Evolutionary conservation across 2,888 invertebrate species (phyloP), one percentile per base, ranked within the genome.

Genomic region (Atrina japonica): DNA sequence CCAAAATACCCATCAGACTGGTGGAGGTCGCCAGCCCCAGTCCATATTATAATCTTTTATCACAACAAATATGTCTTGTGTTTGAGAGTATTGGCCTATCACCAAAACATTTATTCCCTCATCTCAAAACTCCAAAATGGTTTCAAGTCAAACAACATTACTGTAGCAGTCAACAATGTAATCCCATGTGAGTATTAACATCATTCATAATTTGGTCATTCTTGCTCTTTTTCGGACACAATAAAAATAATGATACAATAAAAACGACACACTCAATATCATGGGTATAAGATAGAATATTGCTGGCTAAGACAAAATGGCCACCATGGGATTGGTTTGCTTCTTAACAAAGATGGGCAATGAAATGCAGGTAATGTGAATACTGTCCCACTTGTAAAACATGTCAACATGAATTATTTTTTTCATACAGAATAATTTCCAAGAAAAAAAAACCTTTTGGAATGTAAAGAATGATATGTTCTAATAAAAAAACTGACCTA

Each of bases 141-240:
- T 61, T 61, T 49, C 43, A 43, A 43, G 64, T 64, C 64, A 64
- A 53, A 64, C 41, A 52, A 52, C 21, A 43, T 64, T 64, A 64
- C 27, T 40, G 25, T 64, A 25, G n/a, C 45, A 30, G 67, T 61
- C 49, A 41, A 53, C 52, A 53, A 41, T 52, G 18, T 16, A 5
- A 21, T 52, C 67, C 45, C 67, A 9, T 16, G 43, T 47, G 67
- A 35, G 49, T 50, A 53, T 49, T 67, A 29, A 41, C 27, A 27
- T 52, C 30, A 3, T n/a, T 56, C 29, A 67, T 67, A 67, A 60
- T 53, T 29, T 53, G 53, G 67, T 60, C 67, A 60, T 53, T 53
- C 40, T 50, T 67, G 67, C 67, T 67, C 67, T 59, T 67, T 67
- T 60, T 61, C 56, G 67, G 67, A 58, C 67, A 59, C 56, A 56